Evolutionary conservation across 2,888 invertebrate genomes (phyloP).

Genomic region (Geotrupes spiniger): DNA sequence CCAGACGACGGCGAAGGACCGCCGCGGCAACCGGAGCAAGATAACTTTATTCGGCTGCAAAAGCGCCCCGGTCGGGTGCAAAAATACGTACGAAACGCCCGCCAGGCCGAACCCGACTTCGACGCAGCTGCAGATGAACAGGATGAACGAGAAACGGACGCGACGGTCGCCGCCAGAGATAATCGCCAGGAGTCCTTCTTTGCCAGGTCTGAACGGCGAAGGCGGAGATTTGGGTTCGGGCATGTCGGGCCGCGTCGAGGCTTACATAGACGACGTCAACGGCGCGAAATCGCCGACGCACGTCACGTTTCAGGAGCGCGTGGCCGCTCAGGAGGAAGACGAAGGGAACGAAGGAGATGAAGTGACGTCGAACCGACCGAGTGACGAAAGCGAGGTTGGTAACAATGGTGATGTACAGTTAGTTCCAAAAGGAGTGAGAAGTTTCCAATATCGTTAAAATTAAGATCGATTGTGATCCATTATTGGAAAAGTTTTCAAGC

Average conservation of each 20-base stretch:
- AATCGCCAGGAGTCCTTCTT: constrained; percentile 1
- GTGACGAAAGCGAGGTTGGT: constrained; percentile 13
- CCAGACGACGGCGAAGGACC: constrained; percentile 10
- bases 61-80: constrained; percentile 35
- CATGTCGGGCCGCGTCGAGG: constrained; percentile 17
- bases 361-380: constrained; percentile 15
- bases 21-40: constrained; percentile 34
- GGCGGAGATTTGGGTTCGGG: not conserved
- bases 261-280: constrained; percentile 21
- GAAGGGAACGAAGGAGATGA: constrained; percentile 38
- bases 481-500: no score
- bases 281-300: constrained; percentile 27
- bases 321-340: no score
- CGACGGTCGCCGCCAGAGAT: not conserved
- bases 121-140: constrained; percentile 23
- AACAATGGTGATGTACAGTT: constrained; percentile 22
- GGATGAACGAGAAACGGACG: constrained; percentile 2
- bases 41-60: constrained; percentile 44
- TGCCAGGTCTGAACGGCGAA: not conserved
- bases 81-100: constrained; percentile 6
- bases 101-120: constrained; percentile 11
- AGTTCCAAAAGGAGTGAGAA: constrained; percentile 7
- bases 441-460: no score
- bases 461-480: no score
- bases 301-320: constrained; percentile 33